These are phyloP conservation scores for Chionodraco myersi DNA, from an alignment of 2,113 vertebrate species.

Conservation along the genomic window DNA sequence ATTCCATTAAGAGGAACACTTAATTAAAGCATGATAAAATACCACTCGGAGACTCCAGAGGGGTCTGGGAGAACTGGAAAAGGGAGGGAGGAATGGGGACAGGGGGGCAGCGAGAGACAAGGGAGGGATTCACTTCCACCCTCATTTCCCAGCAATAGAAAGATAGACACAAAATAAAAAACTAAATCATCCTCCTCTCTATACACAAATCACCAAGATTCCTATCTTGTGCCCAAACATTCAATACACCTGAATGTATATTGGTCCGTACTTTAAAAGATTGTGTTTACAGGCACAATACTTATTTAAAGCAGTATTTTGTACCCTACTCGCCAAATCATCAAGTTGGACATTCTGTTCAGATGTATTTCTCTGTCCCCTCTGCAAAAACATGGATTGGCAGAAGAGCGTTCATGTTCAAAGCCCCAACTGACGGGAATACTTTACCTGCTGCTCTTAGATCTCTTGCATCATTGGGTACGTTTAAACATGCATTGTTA, in stretches of 20 bases:
- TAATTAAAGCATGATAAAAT: slow-evolving; percentile 82
- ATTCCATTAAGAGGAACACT: slow-evolving; percentile 79
- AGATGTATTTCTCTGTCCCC: too few species aligned
- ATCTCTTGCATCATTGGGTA: too few species aligned
- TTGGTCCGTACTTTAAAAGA: not conserved
- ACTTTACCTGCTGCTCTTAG: too few species aligned
- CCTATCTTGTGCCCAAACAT: not conserved
- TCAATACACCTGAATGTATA: slow-evolving; percentile 4
- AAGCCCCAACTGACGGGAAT: too few species aligned
- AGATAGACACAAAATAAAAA: slow-evolving; percentile 46
- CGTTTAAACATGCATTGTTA: too few species aligned
- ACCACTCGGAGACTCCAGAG: slow-evolving; percentile 68
- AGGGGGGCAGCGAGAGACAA: slow-evolving; percentile 11
- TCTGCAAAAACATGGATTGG: too few species aligned
- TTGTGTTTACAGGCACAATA: not conserved
- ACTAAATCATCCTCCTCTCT: slow-evolving; percentile 33
- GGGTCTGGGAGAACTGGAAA: slow-evolving; percentile 40
- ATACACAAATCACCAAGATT: not conserved
- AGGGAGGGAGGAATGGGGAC: slow-evolving; percentile 11
- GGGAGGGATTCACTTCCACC: slow-evolving; percentile 29
- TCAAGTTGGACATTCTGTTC: too few species aligned
- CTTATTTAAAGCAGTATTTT: too few species aligned
- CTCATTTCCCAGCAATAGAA: slow-evolving; percentile 26
- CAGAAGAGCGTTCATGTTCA: too few species aligned
- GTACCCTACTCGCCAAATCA: too few species aligned